These are phyloP conservation scores for Lasioglossum zephyrum DNA, from an alignment of 2,888 invertebrate genomes.

Conservation along the genomic window DNA sequence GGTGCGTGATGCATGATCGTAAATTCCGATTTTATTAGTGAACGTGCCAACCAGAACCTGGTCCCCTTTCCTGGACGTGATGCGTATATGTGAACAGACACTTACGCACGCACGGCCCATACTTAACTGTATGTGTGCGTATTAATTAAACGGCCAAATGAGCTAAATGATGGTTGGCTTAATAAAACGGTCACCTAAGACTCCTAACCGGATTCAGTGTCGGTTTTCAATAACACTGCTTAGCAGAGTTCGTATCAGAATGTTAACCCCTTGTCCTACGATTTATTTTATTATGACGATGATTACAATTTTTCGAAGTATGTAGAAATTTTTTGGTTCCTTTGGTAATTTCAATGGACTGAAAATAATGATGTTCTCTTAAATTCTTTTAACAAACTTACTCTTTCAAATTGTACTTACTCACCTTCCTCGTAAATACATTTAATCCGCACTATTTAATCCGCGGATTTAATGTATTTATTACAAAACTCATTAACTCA, in stretches of 20 bases:
- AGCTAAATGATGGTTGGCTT: constrained; percentile 53
- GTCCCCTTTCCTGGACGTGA: constrained; percentile 16
- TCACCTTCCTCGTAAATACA: too few species aligned
- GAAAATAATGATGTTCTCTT: too few species aligned
- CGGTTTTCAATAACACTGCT: background rate
- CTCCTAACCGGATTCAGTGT: constrained; percentile 14
- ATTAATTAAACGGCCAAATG: constrained; percentile 66
- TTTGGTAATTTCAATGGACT: too few species aligned
- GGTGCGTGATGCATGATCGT: constrained; percentile 70
- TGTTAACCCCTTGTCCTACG: background rate
- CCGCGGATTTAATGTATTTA: too few species aligned
- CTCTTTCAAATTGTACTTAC: too few species aligned
- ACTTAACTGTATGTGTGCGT: constrained; percentile 23
- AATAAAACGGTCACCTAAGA: constrained; percentile 44
- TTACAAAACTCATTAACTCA: too few species aligned
- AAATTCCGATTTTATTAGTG: constrained; percentile 73
- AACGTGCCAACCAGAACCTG: constrained; percentile 37
- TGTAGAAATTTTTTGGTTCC: too few species aligned
- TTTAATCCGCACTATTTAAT: too few species aligned
- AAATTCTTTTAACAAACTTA: too few species aligned
- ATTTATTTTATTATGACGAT: background rate
- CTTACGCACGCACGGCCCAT: constrained; percentile 31
- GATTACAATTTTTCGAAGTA: background rate
- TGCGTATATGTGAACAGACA: constrained; percentile 6
- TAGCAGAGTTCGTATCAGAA: background rate